Conservation (phyloP, 2,113 vertebrate species). For the Epinephelus moara region DNA sequence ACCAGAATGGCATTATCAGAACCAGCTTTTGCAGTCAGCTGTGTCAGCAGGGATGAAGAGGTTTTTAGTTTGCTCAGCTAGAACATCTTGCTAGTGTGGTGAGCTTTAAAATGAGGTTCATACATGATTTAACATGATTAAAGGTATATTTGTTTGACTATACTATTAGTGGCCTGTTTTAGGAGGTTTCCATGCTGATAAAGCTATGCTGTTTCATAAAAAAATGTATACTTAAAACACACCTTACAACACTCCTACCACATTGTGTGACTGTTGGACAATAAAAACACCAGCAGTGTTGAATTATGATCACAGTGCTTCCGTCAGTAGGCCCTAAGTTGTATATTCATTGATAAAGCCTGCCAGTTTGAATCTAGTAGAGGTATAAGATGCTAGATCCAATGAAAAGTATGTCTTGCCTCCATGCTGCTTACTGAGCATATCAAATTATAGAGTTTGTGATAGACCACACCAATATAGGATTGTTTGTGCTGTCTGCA, state of each 20-base stretch:
- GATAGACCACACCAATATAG: neutral
- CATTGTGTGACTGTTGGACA: constrained; percentile 12
- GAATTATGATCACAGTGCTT: neutral
- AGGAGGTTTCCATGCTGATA: neutral
- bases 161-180: neutral
- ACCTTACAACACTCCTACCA: neutral
- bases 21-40: neutral
- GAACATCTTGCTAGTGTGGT: neutral
- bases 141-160: neutral
- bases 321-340: neutral
- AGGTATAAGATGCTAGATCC: neutral
- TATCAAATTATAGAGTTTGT: neutral
- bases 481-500: constrained; percentile 21
- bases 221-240: too few species aligned
- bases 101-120: neutral
- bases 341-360: neutral
- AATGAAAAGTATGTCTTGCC: neutral
- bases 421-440: neutral
- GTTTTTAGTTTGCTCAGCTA: neutral
- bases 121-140: neutral
- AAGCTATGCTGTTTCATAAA: neutral
- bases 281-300: neutral
- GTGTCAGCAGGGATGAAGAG: neutral
- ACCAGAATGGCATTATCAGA: neutral
- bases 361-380: constrained; percentile 1